Base-by-base conservation (phyloP, 2,113 vertebrate genomes). In the Pedionomus torquatus region DNA sequence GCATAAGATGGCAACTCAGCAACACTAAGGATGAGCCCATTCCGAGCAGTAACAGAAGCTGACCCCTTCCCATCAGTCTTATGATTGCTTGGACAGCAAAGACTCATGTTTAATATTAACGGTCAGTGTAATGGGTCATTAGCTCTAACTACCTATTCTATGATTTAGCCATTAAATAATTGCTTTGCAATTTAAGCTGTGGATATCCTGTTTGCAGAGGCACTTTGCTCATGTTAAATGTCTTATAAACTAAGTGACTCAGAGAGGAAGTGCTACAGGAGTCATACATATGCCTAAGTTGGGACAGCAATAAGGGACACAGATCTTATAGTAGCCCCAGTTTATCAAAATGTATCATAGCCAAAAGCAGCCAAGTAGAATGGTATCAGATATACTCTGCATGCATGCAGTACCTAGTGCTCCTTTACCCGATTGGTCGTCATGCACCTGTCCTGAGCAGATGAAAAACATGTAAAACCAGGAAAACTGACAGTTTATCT, bases 361-460 rank as follows among this genome's bases (percentile, higher is more conserved):
- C 3, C 26, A 31, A 81, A 91, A 48, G 0, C 2, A 87, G 9
- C 2, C 16, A 57, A 15, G 65, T 31, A 30, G 48, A 87, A 91
- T 78, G 43, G 3, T 33, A 61, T 33, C 11, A 16, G 17, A 21
- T 60, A 30, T 41, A n/a, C 17, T 66, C 24, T 16, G 3, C 37
- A 15, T 57, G 30, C 0, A 0, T 18, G 3, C 7, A 18, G 31
- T n/a, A 63, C 30, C 14, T 25, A 68, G 21, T 6, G 15, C 19
- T 61, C 8, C 19, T 83, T 80, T 49, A n/a, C 11, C 12, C 48
- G 58, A 9, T 2, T 35, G 8, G 5, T 69, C 48, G 61, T 91
- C 44, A 35, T 26, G 49, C 26, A 57, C 10, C 10, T 81, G 23
- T 55, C 10, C 72, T 60, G 33, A 55, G 80, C 24, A 64, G 17